A percentile compares a stretch with the other conserved stretches of the same genome.
phyloP scores from a whole-genome alignment of 23 tunicate species.

The Diplosoma virens region DNA sequence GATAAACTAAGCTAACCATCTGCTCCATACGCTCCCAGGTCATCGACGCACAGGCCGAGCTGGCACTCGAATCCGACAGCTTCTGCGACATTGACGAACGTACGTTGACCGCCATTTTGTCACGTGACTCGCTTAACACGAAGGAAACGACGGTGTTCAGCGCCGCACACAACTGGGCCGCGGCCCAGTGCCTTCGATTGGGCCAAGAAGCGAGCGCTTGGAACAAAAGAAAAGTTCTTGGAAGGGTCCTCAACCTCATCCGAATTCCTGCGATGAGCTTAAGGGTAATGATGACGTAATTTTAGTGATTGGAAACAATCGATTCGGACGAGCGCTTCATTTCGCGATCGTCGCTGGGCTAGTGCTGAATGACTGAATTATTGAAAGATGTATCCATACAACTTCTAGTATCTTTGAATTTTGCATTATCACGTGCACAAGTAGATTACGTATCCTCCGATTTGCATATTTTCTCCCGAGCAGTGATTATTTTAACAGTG shows the following conservation, averaged over 20 bases:
- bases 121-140: slow-evolving; percentile 60
- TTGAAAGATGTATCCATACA: too few relatives aligned
- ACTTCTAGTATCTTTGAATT: too few relatives aligned
- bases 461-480: too few relatives aligned
- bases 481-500: too few relatives aligned
- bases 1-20: too few relatives aligned
- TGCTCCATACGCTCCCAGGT: too few relatives aligned
- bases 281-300: slow-evolving; percentile 25
- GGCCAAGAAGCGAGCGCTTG: slow-evolving; percentile 10
- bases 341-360: not conserved
- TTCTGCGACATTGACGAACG: slow-evolving; percentile 62
- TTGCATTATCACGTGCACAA: too few relatives aligned
- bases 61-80: slow-evolving; percentile 66
- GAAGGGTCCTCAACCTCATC: slow-evolving; percentile 44
- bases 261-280: slow-evolving; percentile 81
- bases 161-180: slow-evolving; percentile 69
- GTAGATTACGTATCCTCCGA: too few relatives aligned
- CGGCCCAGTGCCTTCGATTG: slow-evolving; percentile 47
- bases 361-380: too few relatives aligned
- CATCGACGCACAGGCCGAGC: slow-evolving; percentile 86
- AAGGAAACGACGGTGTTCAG: slow-evolving; percentile 68
- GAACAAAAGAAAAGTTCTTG: slow-evolving; percentile 61
- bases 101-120: slow-evolving; percentile 49
- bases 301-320: not conserved
- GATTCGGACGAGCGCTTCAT: not conserved